These are phyloP conservation scores for Micromussa lordhowensis DNA, from an alignment of 92 coral and sea anemone genomes.

Conservation along the genomic window DNA sequence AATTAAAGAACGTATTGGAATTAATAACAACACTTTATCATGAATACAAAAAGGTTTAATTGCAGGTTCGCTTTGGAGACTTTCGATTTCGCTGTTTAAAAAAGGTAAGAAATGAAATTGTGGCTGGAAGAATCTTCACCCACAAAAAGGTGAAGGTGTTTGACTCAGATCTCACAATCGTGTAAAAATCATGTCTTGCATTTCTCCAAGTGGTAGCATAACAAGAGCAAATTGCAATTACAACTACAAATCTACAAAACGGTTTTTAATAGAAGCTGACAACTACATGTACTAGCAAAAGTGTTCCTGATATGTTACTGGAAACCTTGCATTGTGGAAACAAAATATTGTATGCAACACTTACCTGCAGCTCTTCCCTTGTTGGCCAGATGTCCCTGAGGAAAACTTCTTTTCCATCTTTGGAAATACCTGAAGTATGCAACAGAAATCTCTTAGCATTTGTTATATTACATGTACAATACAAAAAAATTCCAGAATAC, in stretches of 20 bases:
- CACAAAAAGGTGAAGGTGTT: too few relatives aligned
- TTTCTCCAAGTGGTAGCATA: neutral
- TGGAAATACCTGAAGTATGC: conserved; percentile 73
- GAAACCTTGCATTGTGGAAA: neutral
- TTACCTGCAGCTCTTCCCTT: conserved; percentile 92
- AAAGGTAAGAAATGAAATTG: too few relatives aligned
- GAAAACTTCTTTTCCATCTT: conserved; percentile 91
- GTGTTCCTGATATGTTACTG: neutral
- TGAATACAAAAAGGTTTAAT: neutral
- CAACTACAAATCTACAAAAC: too few relatives aligned
- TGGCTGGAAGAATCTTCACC: too few relatives aligned
- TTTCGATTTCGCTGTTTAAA: too few relatives aligned
- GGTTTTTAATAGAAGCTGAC: too few relatives aligned
- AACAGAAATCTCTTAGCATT: neutral
- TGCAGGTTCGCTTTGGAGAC: too few relatives aligned
- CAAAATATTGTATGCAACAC: neutral
- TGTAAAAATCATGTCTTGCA: too few relatives aligned
- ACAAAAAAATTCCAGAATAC: too few relatives aligned
- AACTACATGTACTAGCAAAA: too few relatives aligned
- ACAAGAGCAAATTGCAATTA: neutral
- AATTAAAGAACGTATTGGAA: neutral
- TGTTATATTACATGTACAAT: neutral
- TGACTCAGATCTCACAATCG: too few relatives aligned
- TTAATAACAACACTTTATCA: too few relatives aligned
- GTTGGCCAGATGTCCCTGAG: conserved; percentile 95